Evolutionary conservation across 1,140 invertebrate genomes (phyloP).

Genomic region (Cyclina sinensis): DNA sequence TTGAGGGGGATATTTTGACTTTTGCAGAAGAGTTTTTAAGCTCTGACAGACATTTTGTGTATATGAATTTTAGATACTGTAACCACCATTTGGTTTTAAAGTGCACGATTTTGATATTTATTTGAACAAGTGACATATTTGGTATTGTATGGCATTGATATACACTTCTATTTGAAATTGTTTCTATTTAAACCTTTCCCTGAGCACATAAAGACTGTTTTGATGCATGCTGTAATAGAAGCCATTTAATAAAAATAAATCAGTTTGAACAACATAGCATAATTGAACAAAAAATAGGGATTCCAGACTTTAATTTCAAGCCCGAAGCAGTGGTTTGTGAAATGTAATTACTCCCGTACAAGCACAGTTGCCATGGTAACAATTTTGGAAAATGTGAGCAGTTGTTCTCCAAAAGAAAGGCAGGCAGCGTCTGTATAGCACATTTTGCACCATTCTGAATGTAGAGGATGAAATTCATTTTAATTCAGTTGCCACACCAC

Average conservation of each 20-base stretch:
- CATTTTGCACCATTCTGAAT: neutral
- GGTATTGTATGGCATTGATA: neutral
- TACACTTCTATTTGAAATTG: neutral
- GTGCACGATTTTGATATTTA: no score
- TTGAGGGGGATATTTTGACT: no score
- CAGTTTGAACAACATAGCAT: no score
- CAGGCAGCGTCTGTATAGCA: neutral
- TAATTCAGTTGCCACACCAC: neutral
- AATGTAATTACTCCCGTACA: conserved; percentile 1
- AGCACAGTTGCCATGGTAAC: conserved; percentile 22
- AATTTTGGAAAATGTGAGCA: conserved; percentile 26
- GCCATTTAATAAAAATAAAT: no score
- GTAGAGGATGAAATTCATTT: conserved; percentile 23
- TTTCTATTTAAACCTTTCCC: neutral
- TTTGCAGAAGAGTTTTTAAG: no score
- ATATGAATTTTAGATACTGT: no score
- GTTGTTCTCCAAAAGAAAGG: neutral
- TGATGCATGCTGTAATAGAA: no score
- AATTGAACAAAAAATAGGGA: neutral
- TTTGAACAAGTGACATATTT: neutral
- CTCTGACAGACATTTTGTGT: no score
- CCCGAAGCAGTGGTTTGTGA: neutral
- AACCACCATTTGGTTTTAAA: no score
- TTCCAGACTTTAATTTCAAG: neutral
- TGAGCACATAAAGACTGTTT: no score